phyloP scores from a whole-genome alignment of 2,888 invertebrate species.

The Polymixis lichenea region DNA sequence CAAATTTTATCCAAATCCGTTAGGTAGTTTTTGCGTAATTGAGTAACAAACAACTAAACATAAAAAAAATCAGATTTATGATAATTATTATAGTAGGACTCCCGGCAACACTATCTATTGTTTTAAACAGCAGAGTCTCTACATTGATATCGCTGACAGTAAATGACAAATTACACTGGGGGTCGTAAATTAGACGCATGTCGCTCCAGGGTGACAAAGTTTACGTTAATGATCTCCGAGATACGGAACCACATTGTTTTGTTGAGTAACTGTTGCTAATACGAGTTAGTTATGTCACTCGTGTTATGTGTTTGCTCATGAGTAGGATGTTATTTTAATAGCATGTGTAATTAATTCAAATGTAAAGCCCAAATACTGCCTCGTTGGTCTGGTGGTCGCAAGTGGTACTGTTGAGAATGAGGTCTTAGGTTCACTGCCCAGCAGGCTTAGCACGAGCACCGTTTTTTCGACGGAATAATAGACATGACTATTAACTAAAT shows the following conservation, averaged over 20 bases:
- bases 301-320: background rate
- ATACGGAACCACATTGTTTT: constrained; percentile 43
- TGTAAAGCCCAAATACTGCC: background rate
- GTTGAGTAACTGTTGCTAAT: constrained; percentile 39
- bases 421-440: too few relatives aligned
- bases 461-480: too few relatives aligned
- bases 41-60: too few relatives aligned
- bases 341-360: background rate
- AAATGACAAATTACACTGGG: constrained; percentile 55
- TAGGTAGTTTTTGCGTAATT: too few relatives aligned
- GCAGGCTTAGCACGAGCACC: too few relatives aligned
- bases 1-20: too few relatives aligned
- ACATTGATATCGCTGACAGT: constrained; percentile 27
- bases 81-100: too few relatives aligned
- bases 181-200: constrained; percentile 42
- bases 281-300: constrained; percentile 3
- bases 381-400: too few relatives aligned
- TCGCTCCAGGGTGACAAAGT: constrained; percentile 51
- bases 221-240: constrained; percentile 51
- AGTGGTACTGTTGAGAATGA: too few relatives aligned
- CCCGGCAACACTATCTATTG: constrained; percentile 5
- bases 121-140: constrained; percentile 21
- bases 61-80: too few relatives aligned
- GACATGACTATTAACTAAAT: too few relatives aligned
- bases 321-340: background rate